Evolutionary conservation across 2,797 vertebrate genomes (phyloP).

Genomic region (Picus viridis): DNA sequence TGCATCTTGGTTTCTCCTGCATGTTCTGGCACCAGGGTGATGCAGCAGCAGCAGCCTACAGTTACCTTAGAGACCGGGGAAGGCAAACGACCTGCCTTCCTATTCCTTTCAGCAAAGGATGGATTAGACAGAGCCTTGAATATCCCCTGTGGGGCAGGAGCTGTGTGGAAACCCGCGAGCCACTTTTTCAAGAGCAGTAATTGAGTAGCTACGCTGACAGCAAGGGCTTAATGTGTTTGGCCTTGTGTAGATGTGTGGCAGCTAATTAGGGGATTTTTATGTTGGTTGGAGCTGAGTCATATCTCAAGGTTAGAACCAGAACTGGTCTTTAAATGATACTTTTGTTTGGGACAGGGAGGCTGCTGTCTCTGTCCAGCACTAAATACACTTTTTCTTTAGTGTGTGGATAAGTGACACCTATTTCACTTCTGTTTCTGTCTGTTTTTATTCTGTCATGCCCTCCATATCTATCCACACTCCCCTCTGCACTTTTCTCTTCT

Average conservation of each 20-base stretch:
- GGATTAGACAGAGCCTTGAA: background rate
- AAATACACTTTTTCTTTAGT: background rate
- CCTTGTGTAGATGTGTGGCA: background rate
- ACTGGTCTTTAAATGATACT: background rate
- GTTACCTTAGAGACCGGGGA: background rate
- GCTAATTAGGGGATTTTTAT: constrained; percentile 3
- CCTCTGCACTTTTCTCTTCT: background rate
- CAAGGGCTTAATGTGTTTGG: background rate
- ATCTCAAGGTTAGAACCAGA: background rate
- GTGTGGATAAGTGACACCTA: background rate
- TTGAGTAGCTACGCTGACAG: background rate
- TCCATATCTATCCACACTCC: background rate
- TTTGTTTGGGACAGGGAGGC: background rate
- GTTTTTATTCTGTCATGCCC: background rate
- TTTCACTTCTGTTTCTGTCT: background rate
- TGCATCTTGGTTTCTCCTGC: background rate
- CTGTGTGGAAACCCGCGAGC: background rate
- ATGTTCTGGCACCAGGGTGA: background rate
- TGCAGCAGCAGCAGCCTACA: background rate
- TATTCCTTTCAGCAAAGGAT: background rate
- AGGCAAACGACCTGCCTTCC: background rate
- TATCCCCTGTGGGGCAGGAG: background rate
- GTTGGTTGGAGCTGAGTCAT: background rate
- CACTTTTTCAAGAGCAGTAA: background rate
- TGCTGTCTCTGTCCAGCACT: background rate